A percentile compares a stretch with the other conserved stretches of the same genome.
Conservation (phyloP, 2,888 invertebrate genomes). For the Agriopis leucophaearia region DNA sequence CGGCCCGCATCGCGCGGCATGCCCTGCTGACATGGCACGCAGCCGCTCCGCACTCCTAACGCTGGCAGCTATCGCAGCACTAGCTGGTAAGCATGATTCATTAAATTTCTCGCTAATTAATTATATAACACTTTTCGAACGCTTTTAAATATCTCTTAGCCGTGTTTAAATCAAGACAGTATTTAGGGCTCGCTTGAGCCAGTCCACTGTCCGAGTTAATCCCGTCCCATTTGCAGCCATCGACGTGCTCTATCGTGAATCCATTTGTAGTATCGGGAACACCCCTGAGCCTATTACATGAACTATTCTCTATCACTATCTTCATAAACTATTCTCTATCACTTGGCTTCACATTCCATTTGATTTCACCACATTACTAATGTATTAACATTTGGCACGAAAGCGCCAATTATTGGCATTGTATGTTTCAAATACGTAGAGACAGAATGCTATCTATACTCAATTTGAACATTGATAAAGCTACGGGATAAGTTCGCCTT, state of each 20-base stretch:
- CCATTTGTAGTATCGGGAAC: slow-evolving; percentile 28
- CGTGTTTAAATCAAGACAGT: slow-evolving; percentile 1
- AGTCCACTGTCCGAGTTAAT: slow-evolving; percentile 38
- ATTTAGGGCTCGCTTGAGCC: slow-evolving; percentile 14
- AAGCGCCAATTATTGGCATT: slow-evolving; percentile 10
- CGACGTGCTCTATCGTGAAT: slow-evolving; percentile 20
- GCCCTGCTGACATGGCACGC: slow-evolving; percentile 84
- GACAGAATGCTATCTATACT: slow-evolving; percentile 1
- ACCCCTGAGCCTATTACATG: slow-evolving; percentile 30
- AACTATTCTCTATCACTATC: slow-evolving; percentile 20
- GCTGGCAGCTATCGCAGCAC: slow-evolving; percentile 82
- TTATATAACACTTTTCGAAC: not conserved
- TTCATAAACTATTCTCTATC: slow-evolving; percentile 31
- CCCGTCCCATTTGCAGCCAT: slow-evolving; percentile 29
- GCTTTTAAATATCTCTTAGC: not conserved
- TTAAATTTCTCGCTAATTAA: not conserved
- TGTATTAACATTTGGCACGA: slow-evolving; percentile 8
- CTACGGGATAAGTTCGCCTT: not conserved
- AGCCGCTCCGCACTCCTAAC: slow-evolving; percentile 83
- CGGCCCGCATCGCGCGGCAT: slow-evolving; percentile 77
- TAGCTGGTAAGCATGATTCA: slow-evolving; percentile 67
- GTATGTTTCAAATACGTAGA: slow-evolving; percentile 3
- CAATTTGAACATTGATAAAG: not conserved
- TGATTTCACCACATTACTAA: slow-evolving; percentile 25
- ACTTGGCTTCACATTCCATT: slow-evolving; percentile 14